These are phyloP conservation scores for Sminthurinus signatus DNA, from an alignment of 1,140 invertebrate species.

Conservation along the genomic window DNA sequence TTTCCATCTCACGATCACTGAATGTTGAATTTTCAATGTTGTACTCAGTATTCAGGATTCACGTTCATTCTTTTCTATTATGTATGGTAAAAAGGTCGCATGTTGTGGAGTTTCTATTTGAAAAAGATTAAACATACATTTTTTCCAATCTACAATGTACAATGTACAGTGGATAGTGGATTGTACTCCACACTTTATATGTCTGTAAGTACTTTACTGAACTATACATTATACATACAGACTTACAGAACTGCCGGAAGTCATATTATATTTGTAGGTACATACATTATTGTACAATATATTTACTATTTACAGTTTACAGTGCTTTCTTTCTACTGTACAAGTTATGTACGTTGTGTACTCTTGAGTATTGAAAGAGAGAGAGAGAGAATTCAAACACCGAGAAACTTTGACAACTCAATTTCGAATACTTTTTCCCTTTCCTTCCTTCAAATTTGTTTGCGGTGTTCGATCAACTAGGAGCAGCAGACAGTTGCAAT, in stretches of 20 bases:
- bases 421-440: slow-evolving; percentile 4
- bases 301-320: background rate
- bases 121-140: too few relatives aligned
- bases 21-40: too few relatives aligned
- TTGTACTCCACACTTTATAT: too few relatives aligned
- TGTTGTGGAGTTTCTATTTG: too few relatives aligned
- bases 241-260: background rate
- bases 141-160: too few relatives aligned
- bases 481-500: background rate
- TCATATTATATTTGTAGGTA: background rate
- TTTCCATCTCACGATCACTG: too few relatives aligned
- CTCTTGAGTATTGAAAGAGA: background rate
- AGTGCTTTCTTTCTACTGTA: background rate
- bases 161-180: too few relatives aligned
- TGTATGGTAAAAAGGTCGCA: too few relatives aligned
- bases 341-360: background rate
- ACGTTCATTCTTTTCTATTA: too few relatives aligned
- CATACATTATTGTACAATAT: background rate
- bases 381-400: background rate
- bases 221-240: background rate
- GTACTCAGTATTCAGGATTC: too few relatives aligned
- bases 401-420: slow-evolving; percentile 16
- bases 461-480: background rate
- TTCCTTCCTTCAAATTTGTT: slow-evolving; percentile 13
- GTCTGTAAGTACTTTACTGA: too few relatives aligned